Evolutionary conservation across 2,888 invertebrate species (phyloP).

Genomic region (Synergus gifuensis): DNA sequence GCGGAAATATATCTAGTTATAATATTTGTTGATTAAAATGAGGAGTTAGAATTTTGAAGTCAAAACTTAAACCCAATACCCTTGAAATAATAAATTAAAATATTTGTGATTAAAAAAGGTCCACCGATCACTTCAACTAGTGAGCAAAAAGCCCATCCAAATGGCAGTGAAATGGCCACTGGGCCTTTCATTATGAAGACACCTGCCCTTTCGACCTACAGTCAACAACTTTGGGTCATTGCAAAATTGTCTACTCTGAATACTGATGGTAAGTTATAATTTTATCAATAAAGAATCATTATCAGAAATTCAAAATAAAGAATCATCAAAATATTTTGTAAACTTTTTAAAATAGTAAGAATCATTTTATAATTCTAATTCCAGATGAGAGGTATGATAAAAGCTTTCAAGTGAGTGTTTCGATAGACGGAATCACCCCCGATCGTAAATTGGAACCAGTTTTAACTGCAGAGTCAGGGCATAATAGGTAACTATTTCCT

Average conservation of each 20-base stretch:
- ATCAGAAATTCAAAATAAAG: constrained; percentile 42
- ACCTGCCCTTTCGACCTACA: constrained; percentile 91
- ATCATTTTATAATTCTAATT: constrained; percentile 58
- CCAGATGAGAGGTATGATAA: constrained; percentile 94
- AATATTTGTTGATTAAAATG: too few species aligned
- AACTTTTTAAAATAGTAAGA: constrained; percentile 15
- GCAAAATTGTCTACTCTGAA: constrained; percentile 91
- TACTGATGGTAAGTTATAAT: constrained; percentile 84
- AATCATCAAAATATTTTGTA: not conserved
- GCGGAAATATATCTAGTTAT: too few species aligned
- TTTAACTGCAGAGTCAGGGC: constrained; percentile 82
- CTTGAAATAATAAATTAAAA: not conserved
- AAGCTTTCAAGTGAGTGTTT: constrained; percentile 91
- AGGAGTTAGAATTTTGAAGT: too few species aligned
- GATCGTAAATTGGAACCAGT: constrained; percentile 86
- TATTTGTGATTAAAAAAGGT: constrained; percentile 76
- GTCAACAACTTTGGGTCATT: constrained; percentile 96
- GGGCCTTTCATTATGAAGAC: constrained; percentile 94
- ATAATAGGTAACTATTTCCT: constrained; percentile 83
- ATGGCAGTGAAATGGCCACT: constrained; percentile 83
- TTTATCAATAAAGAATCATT: constrained; percentile 45
- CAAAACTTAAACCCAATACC: too few species aligned
- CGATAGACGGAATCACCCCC: constrained; percentile 89
- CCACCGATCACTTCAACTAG: constrained; percentile 88
- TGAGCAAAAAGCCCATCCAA: constrained; percentile 81